Evolutionary conservation across 2,888 invertebrate species (phyloP), one percentile per base, ranked within the genome.

Genomic region (Phyllotreta cruciferae): DNA sequence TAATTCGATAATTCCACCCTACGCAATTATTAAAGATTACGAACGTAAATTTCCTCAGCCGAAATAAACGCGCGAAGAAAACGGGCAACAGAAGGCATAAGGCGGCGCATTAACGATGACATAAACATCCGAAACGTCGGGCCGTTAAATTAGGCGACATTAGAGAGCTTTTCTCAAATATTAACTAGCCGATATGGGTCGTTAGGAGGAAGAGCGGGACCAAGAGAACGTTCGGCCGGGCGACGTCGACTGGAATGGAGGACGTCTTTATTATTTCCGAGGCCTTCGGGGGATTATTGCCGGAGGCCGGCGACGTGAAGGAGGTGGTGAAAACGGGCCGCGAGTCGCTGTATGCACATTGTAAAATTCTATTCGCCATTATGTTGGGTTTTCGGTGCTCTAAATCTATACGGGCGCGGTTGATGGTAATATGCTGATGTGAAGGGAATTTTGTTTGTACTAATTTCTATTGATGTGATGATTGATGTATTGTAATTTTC

Each of bases 161-260:
- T 61, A 66, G 62, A 61, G 62, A 47, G 55, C 58, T 58, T 58
- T 61, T 36, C 55, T 44, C 60, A 45, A 63, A 63, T 61, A 66
- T 52, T 61, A 63, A 63, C 60, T 66, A 54, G 60, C 53, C 54
- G 63, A 61, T 63, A 55, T 56, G 56, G 56, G 54, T 50, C 63
- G 47, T 66, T 63, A 55, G 55, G 56, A 50, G 39, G n/a, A 61
- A 66, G 57, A 52, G 52, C 38, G 38, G 37, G 52, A 37, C 52
- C 13, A 38, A 37, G 13, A 52, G 34, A 52, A 52, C 35, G 4
- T 50, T 50, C 10, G 50, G 11, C 50, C 36, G 36, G 50, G n/a
- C 10, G 41, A 9, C 10, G 41, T 50, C 36, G 50, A 36, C 37
- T 37, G 37, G 37, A 6, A 35, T 52, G 37, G 37, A 6, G 10